Evolutionary conservation across 2,797 vertebrate species (phyloP), one percentile per base, ranked within the genome.

Genomic region (Smutsia temminckii): DNA sequence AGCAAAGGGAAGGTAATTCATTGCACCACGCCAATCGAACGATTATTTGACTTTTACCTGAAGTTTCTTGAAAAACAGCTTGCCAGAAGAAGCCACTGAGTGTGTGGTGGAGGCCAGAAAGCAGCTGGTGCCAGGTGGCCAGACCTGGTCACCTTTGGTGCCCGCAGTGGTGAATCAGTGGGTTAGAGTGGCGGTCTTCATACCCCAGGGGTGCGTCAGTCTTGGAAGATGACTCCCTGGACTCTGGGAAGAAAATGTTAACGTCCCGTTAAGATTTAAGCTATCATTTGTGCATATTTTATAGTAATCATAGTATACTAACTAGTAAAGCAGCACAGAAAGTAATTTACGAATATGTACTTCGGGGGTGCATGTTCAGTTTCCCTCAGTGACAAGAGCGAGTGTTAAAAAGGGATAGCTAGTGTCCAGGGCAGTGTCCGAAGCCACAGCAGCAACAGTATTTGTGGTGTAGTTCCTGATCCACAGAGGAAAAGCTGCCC

Each of bases 1-100:
- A 46, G n/a, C 49, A 27, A 51, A 81, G 37, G 29, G 12, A 17
- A 51, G 34, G 42, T 13, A 55, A 69, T 49, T 25, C 6, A 12
- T 8, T 10, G 6, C 2, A 7, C 21, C 37, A 51, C 3, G 40
- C 59, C 64, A 61, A 21, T 21, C 2, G 5, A 51, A 23, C 6
- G 0, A 17, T 51, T 8, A 10, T 20, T 46, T 0, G 0, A 1
- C 46, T 21, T 11, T 23, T 6, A 1, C 32, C n/a, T 23, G 32
- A 14, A 12, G 21, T 61, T 40, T 53, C 66, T 80, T 40, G 27
- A 37, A 72, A 23, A 40, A n/a, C 1, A 20, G 40, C n/a, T 42
- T 55, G 34, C 29, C 40, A 3, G n/a, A 14, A 3, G n/a, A 14
- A 8, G 0, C 61, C 20, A 11, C 32, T n/a, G 29, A 63, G 14